Base-by-base conservation (phyloP, 1,140 invertebrate species). In the Papilio polytes region DNA sequence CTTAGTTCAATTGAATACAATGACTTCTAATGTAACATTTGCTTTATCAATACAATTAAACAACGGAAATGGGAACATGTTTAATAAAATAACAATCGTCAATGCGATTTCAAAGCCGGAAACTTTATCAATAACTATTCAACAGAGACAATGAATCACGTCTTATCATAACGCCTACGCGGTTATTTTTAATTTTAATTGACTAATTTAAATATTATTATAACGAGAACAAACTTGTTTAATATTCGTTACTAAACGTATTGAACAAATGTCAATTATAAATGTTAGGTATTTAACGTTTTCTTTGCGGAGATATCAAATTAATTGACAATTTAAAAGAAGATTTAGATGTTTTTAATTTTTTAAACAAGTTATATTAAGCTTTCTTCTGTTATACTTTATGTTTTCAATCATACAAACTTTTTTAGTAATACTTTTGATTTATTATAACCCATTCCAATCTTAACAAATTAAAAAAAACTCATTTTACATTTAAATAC, bases 131-230 rank as follows among this genome's bases (percentile, higher is more conserved):
- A 36, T 36, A 56, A 56, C 74, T 78, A n/a, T 78, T 56, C 31
- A 18, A 20, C 26, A 78, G 18, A 78, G 18, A 78, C 53, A 78
- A 78, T 78, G 74, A 59, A 78, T 78, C 74, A 78, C 20, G 48
- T 78, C 31, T 78, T 78, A 78, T 78, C 74, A 78, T 36, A 26
- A 78, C 74, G 74, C 74, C 74, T 48, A 77, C 74, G 15, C 4
- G 18, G 13, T 56, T 56, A 77, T 77, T 76, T 53, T 51, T 76
- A 51, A 53, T 77, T 77, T 77, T 56, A 53, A 77, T 77, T 77
- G 26, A 77, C 51, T 77, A 77, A 56, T 77, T 77, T 36, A 77
- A 77, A 77, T 53, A 77, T 18, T 77, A 22, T 59, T 36, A 41
- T 18, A 76, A 53, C 44, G 10, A 59, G n/a, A 59, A 59, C n/a